A percentile compares a stretch with the other conserved stretches of the same genome.
Evolutionary conservation across 2,113 vertebrate species (phyloP).

Genomic region (Petrocephalus microphthalmus): DNA sequence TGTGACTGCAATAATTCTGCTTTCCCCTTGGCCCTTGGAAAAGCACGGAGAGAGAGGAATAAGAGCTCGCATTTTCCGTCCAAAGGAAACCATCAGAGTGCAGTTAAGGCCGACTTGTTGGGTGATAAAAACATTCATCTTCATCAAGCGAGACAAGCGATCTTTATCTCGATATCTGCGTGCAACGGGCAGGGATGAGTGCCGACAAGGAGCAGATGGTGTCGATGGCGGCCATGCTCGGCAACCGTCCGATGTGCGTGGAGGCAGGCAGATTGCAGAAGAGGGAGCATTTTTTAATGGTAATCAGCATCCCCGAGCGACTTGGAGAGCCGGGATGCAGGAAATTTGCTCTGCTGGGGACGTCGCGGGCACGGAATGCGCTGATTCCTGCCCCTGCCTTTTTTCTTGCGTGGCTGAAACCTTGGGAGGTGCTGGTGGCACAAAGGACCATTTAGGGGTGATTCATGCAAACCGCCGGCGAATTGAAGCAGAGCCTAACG

Average conservation of each 20-base stretch:
- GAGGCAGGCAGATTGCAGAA: slow-evolving; percentile 13
- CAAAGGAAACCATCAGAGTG: slow-evolving; percentile 11
- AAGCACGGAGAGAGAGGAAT: background rate
- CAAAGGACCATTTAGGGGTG: background rate
- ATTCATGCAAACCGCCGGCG: background rate
- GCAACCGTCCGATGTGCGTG: background rate
- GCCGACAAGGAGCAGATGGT: background rate
- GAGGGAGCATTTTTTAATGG: slow-evolving; percentile 10
- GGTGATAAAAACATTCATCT: slow-evolving; percentile 17
- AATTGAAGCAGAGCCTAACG: background rate
- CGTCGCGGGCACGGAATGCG: background rate
- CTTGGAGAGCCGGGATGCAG: background rate
- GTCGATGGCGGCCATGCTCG: background rate
- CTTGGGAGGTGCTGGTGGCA: background rate
- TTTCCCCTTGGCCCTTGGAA: background rate
- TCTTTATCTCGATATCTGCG: slow-evolving; percentile 14
- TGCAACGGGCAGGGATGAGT: background rate
- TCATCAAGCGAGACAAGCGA: slow-evolving; percentile 11
- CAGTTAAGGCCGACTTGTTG: background rate
- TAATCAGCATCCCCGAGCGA: background rate
- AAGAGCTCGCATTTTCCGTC: background rate
- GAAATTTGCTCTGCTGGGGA: background rate
- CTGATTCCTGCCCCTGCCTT: background rate
- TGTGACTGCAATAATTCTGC: slow-evolving; percentile 1
- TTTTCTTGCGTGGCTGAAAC: background rate